Percentiles rank a stretch among this genome's conserved stretches.
These are phyloP conservation scores for Heliconius himera DNA, from an alignment of 1,140 invertebrate genomes.

Conservation along the genomic window DNA sequence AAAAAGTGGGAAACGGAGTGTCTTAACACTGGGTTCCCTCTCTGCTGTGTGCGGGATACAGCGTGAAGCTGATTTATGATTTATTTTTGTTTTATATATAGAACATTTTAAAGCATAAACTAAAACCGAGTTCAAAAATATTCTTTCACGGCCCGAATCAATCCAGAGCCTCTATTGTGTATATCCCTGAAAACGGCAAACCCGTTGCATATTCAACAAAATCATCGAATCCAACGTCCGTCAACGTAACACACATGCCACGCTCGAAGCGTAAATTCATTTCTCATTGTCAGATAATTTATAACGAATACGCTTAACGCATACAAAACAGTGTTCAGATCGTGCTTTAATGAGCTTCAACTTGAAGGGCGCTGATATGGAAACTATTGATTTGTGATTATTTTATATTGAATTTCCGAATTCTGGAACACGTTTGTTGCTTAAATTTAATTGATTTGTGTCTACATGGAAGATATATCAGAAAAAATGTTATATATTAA, in stretches of 20 bases:
- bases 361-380: conserved; percentile 39
- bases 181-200: conserved; percentile 26
- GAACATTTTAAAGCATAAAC: too few species aligned
- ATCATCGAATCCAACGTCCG: conserved; percentile 31
- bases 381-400: conserved; percentile 48
- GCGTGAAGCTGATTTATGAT: too few species aligned
- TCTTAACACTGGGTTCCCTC: too few species aligned
- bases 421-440: background rate
- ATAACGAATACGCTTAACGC: conserved; percentile 49
- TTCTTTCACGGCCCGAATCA: background rate
- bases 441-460: background rate
- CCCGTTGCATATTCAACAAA: conserved; percentile 34
- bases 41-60: too few species aligned
- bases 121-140: background rate
- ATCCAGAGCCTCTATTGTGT: background rate
- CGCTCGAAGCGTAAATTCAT: conserved; percentile 50
- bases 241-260: conserved; percentile 26
- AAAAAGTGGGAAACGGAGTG: too few species aligned
- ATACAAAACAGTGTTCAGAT: conserved; percentile 52
- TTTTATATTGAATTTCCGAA: conserved; percentile 14
- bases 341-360: conserved; percentile 44
- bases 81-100: too few species aligned
- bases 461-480: too few species aligned
- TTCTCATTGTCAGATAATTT: conserved; percentile 41
- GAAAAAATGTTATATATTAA: too few species aligned